Evolutionary conservation across 2,797 vertebrate genomes (phyloP), one percentile per base, ranked within the genome.

Genomic region (Malacoctenus gilli): DNA sequence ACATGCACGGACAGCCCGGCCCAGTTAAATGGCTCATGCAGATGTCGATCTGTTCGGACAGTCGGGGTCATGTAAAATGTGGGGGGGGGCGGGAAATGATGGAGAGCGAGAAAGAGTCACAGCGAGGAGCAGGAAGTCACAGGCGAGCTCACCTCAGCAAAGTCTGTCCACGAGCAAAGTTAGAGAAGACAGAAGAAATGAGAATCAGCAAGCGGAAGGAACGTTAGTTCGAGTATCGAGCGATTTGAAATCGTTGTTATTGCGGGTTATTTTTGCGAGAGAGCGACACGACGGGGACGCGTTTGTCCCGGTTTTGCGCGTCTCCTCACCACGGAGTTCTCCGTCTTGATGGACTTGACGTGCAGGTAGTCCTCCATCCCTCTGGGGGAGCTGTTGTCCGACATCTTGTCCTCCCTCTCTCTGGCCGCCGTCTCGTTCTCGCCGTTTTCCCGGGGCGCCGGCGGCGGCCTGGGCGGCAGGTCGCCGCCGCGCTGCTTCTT

Each of bases 111-210:
- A 11, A 1, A 38, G 1, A 2, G 25, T 28, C n/a, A 9, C 6
- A 28, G 10, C 2, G 4, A 4, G 6, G 14, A 8, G 18, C 10
- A 15, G 18, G 14, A 10, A 64, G 46, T 8, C 5, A 16, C 7
- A 44, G 65, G 38, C 48, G 50, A 63, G 92, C 97, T 98, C 95
- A 99, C 97, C 97, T 98, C 73, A 96, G 91, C 87, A 97, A 90
- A 56, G 93, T 93, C 97, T 98, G 94, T 96, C 96, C 96, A 83
- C 88, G 84, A 84, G 91, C 91, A 93, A 86, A 89, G 92, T 92
- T 87, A 84, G 86, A 74, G 85, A 78, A 70, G 50, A 49, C 61
- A 82, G 75, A 88, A 25, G 21, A 62, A 8, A 16, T 2, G 1
- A 32, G 30, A 11, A 32, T 32, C 30, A 32, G 7, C 8, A 10